These are phyloP conservation scores for Drosophila arawakana DNA, from an alignment of 1,140 invertebrate species.

Conservation along the genomic window DNA sequence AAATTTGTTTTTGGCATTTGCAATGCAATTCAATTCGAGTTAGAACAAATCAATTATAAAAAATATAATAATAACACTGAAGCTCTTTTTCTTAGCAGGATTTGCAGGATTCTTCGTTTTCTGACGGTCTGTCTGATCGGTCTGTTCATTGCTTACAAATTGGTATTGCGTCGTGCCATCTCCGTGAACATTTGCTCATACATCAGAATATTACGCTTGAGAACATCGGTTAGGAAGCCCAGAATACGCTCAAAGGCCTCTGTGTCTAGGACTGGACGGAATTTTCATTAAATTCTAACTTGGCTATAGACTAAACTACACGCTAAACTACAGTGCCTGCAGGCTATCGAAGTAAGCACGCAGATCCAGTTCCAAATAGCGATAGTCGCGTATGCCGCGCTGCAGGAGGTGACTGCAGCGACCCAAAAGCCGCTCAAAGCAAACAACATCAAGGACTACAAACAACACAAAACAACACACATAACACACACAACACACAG, in stretches of 20 bases:
- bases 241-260: conserved; percentile 79
- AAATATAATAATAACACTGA: neutral
- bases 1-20: conserved; percentile 33
- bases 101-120: neutral
- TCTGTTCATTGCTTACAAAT: conserved; percentile 37
- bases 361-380: conserved; percentile 77
- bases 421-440: conserved; percentile 80
- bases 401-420: conserved; percentile 71
- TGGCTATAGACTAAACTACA: neutral
- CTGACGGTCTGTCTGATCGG: neutral
- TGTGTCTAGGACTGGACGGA: conserved; percentile 79
- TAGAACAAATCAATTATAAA: conserved; percentile 2
- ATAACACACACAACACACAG: conserved; percentile 32
- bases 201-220: conserved; percentile 79
- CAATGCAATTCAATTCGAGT: conserved; percentile 10
- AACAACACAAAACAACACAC: conserved; percentile 42
- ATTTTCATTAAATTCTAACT: conserved; percentile 16
- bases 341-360: conserved; percentile 73
- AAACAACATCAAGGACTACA: conserved; percentile 75
- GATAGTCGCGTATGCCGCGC: conserved; percentile 76
- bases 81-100: conserved; percentile 3
- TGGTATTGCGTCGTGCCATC: conserved; percentile 67
- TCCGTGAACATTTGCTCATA: conserved; percentile 79
- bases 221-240: conserved; percentile 79
- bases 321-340: conserved; percentile 6